Percentiles rank a stretch among this genome's conserved stretches.
These are phyloP conservation scores for Polyploca ridens DNA, from an alignment of 2,888 invertebrate species.

Conservation along the genomic window DNA sequence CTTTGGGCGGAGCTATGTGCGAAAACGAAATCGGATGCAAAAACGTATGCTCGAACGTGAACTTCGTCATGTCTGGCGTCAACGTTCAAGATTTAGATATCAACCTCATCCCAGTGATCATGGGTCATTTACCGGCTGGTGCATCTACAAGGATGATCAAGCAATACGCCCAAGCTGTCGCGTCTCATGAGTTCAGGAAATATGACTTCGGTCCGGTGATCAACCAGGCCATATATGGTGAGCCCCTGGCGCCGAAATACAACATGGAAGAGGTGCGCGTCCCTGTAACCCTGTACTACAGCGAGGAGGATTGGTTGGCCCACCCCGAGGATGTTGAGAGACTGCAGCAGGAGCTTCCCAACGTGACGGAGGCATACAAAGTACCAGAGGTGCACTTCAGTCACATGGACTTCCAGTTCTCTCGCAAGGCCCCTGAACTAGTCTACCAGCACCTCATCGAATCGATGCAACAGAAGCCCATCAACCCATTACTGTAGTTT, in stretches of 20 bases:
- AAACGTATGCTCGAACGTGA: constrained; percentile 84
- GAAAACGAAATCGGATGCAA: constrained; percentile 66
- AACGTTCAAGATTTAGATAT: constrained; percentile 82
- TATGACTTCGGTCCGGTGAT: constrained; percentile 68
- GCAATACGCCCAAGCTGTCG: constrained; percentile 83
- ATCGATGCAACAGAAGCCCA: constrained; percentile 49
- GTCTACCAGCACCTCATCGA: constrained; percentile 69
- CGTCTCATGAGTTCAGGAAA: constrained; percentile 63
- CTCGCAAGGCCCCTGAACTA: constrained; percentile 59
- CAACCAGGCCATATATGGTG: constrained; percentile 69
- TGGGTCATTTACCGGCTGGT: constrained; percentile 83
- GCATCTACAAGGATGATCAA: constrained; percentile 80
- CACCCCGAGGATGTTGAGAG: constrained; percentile 84
- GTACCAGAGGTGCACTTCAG: constrained; percentile 81
- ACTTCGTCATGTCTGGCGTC: constrained; percentile 86
- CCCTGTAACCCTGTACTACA: constrained; percentile 72
- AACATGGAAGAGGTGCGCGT: constrained; percentile 64
- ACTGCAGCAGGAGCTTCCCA: constrained; percentile 82
- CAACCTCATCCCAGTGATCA: constrained; percentile 80
- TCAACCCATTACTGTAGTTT: constrained; percentile 21
- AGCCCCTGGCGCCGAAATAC: constrained; percentile 63
- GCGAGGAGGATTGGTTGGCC: constrained; percentile 87
- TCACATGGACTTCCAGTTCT: constrained; percentile 77
- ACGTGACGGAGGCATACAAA: constrained; percentile 79
- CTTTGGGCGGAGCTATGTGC: constrained; percentile 67